Evolutionary conservation across 2,113 vertebrate species (phyloP).

Genomic region (Dasyornis broadbenti): DNA sequence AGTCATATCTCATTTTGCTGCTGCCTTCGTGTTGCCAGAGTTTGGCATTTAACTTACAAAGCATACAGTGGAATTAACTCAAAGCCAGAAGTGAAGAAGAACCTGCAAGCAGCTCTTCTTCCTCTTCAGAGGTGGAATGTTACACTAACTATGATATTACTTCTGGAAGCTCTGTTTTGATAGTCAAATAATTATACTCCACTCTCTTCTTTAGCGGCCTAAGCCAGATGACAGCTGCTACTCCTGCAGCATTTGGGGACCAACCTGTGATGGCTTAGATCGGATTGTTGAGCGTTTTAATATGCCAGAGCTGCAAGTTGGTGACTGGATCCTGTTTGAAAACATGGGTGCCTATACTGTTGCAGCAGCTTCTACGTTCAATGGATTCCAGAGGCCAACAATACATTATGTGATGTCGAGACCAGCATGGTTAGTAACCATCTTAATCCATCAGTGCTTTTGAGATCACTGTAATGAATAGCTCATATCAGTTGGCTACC

Average conservation of each 20-base stretch:
- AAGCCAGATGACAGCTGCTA: slow-evolving; percentile 90
- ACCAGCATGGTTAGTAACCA: slow-evolving; percentile 82
- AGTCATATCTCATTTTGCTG: background rate
- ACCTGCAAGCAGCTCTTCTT: background rate
- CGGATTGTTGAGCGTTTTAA: slow-evolving; percentile 88
- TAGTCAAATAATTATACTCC: background rate
- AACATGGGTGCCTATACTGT: slow-evolving; percentile 98
- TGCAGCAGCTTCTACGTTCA: slow-evolving; percentile 95
- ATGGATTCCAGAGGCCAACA: slow-evolving; percentile 92
- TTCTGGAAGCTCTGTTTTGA: background rate
- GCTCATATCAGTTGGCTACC: background rate
- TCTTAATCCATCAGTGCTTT: background rate
- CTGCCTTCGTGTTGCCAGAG: background rate
- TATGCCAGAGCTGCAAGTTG: slow-evolving; percentile 90
- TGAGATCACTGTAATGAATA: background rate
- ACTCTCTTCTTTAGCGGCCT: slow-evolving; percentile 73
- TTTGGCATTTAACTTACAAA: background rate
- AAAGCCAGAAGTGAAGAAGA: background rate
- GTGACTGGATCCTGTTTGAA: slow-evolving; percentile 95
- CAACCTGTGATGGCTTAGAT: slow-evolving; percentile 93
- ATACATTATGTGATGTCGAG: slow-evolving; percentile 90
- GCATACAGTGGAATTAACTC: background rate
- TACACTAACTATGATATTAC: accelerated
- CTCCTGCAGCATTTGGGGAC: slow-evolving; percentile 94
- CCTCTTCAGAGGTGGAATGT: background rate